Percentiles rank a stretch among this genome's conserved stretches.
Conservation (phyloP, 2,797 vertebrate genomes). For the Pampus argenteus region DNA sequence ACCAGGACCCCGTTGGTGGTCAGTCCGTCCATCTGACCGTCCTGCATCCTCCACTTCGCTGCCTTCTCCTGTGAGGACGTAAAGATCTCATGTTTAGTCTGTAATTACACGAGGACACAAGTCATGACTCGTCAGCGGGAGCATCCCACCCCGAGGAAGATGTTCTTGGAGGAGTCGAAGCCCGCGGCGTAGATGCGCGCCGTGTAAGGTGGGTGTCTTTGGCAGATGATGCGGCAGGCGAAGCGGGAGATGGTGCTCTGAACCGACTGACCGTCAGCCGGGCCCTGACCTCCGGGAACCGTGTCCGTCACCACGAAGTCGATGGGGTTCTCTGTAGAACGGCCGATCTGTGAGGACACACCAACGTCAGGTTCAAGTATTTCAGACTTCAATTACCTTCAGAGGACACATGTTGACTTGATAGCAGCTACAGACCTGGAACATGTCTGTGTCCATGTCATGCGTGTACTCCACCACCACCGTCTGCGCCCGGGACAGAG, state of each 20-base stretch:
- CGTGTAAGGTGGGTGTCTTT: conserved; percentile 90
- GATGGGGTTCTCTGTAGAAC: conserved; percentile 94
- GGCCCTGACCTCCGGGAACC: conserved; percentile 87
- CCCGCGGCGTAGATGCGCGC: conserved; percentile 94
- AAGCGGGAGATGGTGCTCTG: conserved; percentile 98
- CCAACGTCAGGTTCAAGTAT: not conserved
- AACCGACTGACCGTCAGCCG: conserved; percentile 84
- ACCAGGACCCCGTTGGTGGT: conserved; percentile 97
- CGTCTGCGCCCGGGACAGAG: conserved; percentile 92
- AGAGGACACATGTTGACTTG: not conserved
- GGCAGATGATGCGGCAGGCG: conserved; percentile 95
- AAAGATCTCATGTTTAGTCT: not conserved
- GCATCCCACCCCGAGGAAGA: conserved; percentile 91
- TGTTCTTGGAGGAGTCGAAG: conserved; percentile 97
- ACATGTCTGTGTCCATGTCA: conserved; percentile 95
- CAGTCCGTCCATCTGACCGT: conserved; percentile 96
- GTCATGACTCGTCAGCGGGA: accelerated
- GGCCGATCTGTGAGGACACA: conserved; percentile 86
- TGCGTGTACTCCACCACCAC: conserved; percentile 97
- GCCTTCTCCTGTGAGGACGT: conserved; percentile 93
- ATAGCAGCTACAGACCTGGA: conserved; percentile 88
- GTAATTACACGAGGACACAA: not conserved
- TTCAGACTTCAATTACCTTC: not conserved
- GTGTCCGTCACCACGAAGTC: conserved; percentile 96
- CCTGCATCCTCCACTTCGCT: conserved; percentile 93